Base-by-base conservation (phyloP, 2,113 vertebrate genomes). In the Machaerirhynchus nigripectus region DNA sequence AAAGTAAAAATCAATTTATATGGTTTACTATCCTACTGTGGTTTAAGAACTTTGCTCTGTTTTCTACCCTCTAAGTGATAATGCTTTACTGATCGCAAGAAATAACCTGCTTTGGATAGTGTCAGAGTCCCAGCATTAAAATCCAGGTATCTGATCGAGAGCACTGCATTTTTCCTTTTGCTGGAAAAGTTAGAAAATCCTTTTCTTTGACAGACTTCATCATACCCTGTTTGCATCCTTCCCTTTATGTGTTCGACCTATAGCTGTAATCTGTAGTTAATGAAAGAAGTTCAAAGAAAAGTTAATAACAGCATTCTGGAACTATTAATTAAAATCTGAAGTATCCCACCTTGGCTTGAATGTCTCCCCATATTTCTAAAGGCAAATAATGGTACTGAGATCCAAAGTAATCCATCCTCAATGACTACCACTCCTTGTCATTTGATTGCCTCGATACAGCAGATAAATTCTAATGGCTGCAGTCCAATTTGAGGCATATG, bases 391-490 rank as follows among this genome's bases (percentile, higher is more conserved):
- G 75, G 86, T 80, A 70, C 49, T 56, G 79, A 90, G 76, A 91
- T 68, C 76, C 64, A 47, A 47, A 93, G 79, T n/a, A 86, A 93
- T 96, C 82, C 80, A 91, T 96, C 83, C 79, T 96, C 92, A 71
- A n/a, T 75, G 92, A 92, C 92, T 92, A 84, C 83, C 79, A 67
- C 53, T 92, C 90, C 92, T 90, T 94, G 83, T 80, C 90, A 60
- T 90, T 93, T 86, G 56, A 94, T 92, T 94, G 82, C 76, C 88
- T 93, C 1, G 56, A 94, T 77, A 75, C 53, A 93, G 92, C 52
- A 93, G 87, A 96, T 95, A 95, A 96, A 96, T 95, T 85, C 88
- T 85, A 88, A 86, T 47, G 85, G 93, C 79, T 93, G 64, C 60
- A 22, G 39, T 86, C 86, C 83, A 89, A 27, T 90, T 84, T 63